Base-by-base conservation (phyloP, 1,140 invertebrate genomes). In the Physella acuta region DNA sequence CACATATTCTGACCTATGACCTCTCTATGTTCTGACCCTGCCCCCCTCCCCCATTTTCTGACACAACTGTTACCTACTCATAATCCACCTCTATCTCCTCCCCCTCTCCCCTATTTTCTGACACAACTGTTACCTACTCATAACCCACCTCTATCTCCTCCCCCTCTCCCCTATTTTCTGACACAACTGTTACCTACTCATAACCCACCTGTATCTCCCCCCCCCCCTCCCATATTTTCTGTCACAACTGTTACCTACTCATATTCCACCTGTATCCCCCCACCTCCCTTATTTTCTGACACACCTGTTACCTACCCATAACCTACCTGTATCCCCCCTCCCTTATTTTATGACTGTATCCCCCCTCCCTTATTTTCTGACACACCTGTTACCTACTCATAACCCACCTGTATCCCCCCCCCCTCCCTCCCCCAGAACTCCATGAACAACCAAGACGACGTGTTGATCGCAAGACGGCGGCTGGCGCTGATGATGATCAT, bases 401-500 rank as follows among this genome's bases (percentile, higher is more conserved):
- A 24, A 14, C 8, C 24, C 24, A 8, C 52, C 8, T 5, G 24
- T 14, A 14, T 55, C n/a, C n/a, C n/a, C n/a, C n/a, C n/a, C n/a
- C n/a, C n/a, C n/a, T n/a, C n/a, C 52, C 28, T 1, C n/a, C 28
- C 39, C 34, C 65, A 68, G 66, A 75, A 75, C 56, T 79, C 78
- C 3, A 69, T 75, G 8, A 69, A 64, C 60, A 73, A 78, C 75
- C 53, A 72, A 71, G 66, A 89, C 89, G 68, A 87, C 88, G 79
- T 92, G n/a, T 88, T 91, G 49, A 86, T 89, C 1, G 89, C 91
- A 73, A 83, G 91, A 68, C 88, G 89, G 75, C 85, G 91, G 52
- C 89, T 92, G 11, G 92, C 92, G 0, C 89, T 90, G 83, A 91
- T 92, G 66, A 87, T 92, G 39, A 83, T 92, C 3, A 86, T 92